Conservation (phyloP, 2,888 invertebrate species). For the Globia sparganii region DNA sequence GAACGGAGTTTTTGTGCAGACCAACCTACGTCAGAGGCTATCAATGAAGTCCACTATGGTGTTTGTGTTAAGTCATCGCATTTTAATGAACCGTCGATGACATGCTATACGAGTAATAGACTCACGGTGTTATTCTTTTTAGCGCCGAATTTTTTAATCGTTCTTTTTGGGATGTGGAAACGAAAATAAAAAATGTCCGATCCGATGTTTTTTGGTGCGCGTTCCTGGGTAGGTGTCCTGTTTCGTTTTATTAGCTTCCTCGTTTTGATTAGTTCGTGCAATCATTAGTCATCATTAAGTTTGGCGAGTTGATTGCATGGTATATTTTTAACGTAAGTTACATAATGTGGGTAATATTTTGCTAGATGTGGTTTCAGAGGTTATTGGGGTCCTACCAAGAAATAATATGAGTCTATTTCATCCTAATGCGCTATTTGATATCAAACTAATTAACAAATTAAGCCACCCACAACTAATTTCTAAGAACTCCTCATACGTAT, state of each 20-base stretch:
- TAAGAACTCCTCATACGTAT: constrained; percentile 18
- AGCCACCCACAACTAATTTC: constrained; percentile 14
- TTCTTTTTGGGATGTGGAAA: constrained; percentile 81
- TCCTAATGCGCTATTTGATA: constrained; percentile 23
- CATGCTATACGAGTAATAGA: constrained; percentile 90
- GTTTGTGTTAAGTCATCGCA: constrained; percentile 90
- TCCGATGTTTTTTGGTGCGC: constrained; percentile 76
- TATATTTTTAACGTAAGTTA: constrained; percentile 55
- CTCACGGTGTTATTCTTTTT: constrained; percentile 89
- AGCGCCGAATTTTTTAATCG: constrained; percentile 86
- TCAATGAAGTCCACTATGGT: constrained; percentile 90
- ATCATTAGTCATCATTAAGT: constrained; percentile 72
- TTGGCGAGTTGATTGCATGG: constrained; percentile 63
- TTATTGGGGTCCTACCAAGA: constrained; percentile 37
- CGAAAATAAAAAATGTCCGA: constrained; percentile 80
- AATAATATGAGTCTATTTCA: constrained; percentile 18
- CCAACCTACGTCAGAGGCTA: constrained; percentile 88
- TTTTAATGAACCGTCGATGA: constrained; percentile 91
- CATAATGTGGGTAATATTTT: constrained; percentile 35
- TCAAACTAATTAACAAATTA: constrained; percentile 30
- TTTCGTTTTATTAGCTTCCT: constrained; percentile 78
- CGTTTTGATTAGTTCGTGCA: constrained; percentile 73
- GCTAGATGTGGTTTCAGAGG: constrained; percentile 31
- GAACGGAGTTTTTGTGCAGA: constrained; percentile 81
- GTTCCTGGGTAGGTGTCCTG: constrained; percentile 80